phyloP scores from a whole-genome alignment of 2,113 vertebrate species.

The Thryonomys swinderianus region DNA sequence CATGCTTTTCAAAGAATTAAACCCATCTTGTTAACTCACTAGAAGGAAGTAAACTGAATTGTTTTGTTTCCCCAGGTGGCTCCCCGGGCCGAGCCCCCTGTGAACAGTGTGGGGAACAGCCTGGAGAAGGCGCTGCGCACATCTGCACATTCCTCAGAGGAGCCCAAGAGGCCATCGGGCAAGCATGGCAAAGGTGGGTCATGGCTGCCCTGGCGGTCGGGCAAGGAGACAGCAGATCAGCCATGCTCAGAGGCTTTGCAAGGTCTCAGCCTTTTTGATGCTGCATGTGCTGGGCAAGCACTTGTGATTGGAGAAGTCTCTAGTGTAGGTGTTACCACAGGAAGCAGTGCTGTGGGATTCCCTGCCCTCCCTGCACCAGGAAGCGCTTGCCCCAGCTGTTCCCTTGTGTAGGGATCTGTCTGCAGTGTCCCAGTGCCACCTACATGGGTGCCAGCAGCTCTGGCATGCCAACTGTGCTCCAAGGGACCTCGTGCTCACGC shows the following conservation, averaged over 20 bases:
- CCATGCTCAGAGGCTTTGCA: accelerated
- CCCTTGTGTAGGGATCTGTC: not conserved
- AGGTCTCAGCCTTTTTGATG: not conserved
- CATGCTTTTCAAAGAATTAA: not conserved
- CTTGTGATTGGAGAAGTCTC: not conserved
- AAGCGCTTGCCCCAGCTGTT: not conserved
- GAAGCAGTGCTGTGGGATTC: not conserved
- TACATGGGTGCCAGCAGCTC: not conserved
- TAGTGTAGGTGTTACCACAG: no score
- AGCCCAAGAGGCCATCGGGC: slow-evolving; percentile 88
- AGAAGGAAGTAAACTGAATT: slow-evolving; percentile 16
- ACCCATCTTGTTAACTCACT: accelerated
- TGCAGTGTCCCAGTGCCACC: not conserved
- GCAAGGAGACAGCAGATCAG: accelerated
- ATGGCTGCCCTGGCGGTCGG: not conserved
- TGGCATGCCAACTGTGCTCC: not conserved
- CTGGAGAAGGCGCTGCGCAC: slow-evolving; percentile 88
- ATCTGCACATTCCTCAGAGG: slow-evolving; percentile 90
- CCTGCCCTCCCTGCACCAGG: not conserved
- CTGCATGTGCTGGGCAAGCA: accelerated
- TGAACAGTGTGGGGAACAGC: slow-evolving; percentile 84
- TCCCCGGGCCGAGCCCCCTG: slow-evolving; percentile 84
- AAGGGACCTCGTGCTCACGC: no score
- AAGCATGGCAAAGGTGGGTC: slow-evolving; percentile 91
- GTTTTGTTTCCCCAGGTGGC: slow-evolving; percentile 81